Percentiles rank a stretch among this genome's conserved stretches.
These are phyloP conservation scores for Paramormyrops kingsleyae DNA, from an alignment of 2,113 vertebrate genomes.

Conservation along the genomic window DNA sequence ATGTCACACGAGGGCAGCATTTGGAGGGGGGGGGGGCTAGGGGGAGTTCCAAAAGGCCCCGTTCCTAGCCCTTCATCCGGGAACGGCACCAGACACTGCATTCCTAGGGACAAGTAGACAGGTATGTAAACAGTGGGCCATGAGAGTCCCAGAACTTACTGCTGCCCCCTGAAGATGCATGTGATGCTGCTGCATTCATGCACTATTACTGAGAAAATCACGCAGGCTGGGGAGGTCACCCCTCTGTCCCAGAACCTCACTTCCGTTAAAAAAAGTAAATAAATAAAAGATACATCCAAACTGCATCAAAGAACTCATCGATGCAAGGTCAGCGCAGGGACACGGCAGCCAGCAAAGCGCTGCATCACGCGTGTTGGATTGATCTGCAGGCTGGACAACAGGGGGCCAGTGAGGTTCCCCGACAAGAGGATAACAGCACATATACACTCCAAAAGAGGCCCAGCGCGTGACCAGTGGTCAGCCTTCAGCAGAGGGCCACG, in stretches of 20 bases:
- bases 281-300: background rate
- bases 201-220: conserved; percentile 40
- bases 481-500: background rate
- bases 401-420: background rate
- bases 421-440: background rate
- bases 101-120: conserved; percentile 40
- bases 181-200: conserved; percentile 65
- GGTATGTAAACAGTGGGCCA: conserved; percentile 69
- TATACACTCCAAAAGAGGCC: background rate
- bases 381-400: background rate
- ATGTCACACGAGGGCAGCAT: conserved; percentile 18
- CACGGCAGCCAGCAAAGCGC: background rate
- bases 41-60: background rate
- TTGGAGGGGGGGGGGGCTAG: conserved; percentile 24
- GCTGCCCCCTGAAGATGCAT: conserved; percentile 57
- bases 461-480: background rate
- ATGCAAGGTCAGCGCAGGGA: background rate
- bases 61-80: conserved; percentile 28
- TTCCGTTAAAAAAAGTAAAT: background rate
- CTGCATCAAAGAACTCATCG: background rate
- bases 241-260: background rate
- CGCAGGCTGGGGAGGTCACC: conserved; percentile 23
- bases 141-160: conserved; percentile 62
- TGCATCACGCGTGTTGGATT: background rate
- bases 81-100: background rate